Evolutionary conservation across 2,113 vertebrate species (phyloP).

Genomic region (Anguilla rostrata): DNA sequence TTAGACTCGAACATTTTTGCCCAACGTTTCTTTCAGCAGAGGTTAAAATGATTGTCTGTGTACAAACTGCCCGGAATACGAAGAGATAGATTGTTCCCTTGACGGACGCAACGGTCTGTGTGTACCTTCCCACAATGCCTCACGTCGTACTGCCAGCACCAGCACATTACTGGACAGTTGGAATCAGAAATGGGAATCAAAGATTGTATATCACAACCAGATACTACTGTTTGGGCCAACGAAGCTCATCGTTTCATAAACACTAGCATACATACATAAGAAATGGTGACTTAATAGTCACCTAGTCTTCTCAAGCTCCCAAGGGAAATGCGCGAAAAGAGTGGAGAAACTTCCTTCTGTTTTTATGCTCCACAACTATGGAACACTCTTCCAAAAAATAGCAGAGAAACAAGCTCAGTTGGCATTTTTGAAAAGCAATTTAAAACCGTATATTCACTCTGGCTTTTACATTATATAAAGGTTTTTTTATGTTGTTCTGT

Average conservation of each 20-base stretch:
- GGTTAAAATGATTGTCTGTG: not conserved
- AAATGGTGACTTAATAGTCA: not conserved
- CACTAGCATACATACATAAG: not conserved
- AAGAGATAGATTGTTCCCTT: not conserved
- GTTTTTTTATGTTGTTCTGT: no score
- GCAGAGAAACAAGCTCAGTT: no score
- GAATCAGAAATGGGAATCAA: not conserved
- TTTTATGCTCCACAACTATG: no score
- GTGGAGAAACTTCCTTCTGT: no score
- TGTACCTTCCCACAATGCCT: not conserved
- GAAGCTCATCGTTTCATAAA: not conserved
- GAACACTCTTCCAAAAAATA: no score
- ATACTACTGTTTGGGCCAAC: not conserved
- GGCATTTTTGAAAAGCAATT: no score
- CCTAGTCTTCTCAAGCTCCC: no score
- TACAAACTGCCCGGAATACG: not conserved
- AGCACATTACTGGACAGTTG: not conserved
- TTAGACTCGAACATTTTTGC: not conserved
- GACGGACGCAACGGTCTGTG: not conserved
- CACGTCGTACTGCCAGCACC: not conserved
- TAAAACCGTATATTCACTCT: no score
- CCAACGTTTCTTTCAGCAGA: not conserved
- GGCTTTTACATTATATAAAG: no score
- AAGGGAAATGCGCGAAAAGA: no score
- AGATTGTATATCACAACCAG: not conserved